Evolutionary conservation across 2,888 invertebrate genomes (phyloP).

Genomic region (Drosophila trichaetosa): DNA sequence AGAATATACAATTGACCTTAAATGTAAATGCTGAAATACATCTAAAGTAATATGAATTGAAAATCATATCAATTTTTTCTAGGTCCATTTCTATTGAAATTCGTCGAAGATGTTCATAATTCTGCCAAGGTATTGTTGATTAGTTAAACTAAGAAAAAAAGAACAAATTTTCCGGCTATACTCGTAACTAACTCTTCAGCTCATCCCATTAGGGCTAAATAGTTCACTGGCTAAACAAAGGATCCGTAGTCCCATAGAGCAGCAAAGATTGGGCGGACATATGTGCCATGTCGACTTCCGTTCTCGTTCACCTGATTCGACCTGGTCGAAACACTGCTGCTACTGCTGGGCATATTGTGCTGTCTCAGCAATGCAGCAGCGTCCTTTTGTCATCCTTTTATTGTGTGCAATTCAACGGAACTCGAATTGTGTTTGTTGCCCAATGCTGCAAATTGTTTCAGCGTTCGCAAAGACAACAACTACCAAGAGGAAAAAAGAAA

Average conservation of each 20-base stretch:
- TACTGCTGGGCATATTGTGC: constrained; percentile 52
- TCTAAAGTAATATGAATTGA: not conserved
- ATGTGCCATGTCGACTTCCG: constrained; percentile 53
- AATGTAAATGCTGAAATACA: not conserved
- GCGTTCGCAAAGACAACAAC: constrained; percentile 27
- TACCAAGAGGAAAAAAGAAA: constrained; percentile 6
- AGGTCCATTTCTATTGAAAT: not conserved
- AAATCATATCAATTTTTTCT: not conserved
- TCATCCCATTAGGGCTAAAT: constrained; percentile 49
- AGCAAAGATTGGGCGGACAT: constrained; percentile 26
- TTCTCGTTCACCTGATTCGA: constrained; percentile 57
- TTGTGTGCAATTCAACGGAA: constrained; percentile 62
- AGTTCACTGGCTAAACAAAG: constrained; percentile 19
- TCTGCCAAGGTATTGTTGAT: not conserved
- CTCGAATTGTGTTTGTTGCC: constrained; percentile 56
- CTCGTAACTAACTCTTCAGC: constrained; percentile 35
- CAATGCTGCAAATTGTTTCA: constrained; percentile 57
- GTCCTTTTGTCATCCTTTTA: constrained; percentile 45
- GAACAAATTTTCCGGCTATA: constrained; percentile 21
- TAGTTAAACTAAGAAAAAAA: constrained; percentile 9
- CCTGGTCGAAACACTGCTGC: constrained; percentile 44
- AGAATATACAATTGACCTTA: not conserved
- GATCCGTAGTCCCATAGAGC: not conserved
- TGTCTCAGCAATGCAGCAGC: constrained; percentile 33
- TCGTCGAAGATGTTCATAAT: not conserved